Conservation (phyloP, 1,140 invertebrate species). For the Zaprionus kolodkinae region DNA sequence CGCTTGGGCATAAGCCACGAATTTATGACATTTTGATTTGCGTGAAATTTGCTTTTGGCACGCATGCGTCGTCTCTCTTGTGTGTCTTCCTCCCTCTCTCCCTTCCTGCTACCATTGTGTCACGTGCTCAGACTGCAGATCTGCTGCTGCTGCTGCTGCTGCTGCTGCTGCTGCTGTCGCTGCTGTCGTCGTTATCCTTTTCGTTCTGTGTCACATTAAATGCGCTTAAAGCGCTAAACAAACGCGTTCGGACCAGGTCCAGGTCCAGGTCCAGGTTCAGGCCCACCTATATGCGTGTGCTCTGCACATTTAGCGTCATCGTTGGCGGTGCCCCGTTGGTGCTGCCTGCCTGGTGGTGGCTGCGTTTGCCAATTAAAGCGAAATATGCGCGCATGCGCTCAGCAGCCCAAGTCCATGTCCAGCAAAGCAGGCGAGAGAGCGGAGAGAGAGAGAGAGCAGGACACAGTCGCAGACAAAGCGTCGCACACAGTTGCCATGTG, state of each 20-base stretch:
- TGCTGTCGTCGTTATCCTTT: conserved; percentile 81
- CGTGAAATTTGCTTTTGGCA: conserved; percentile 84
- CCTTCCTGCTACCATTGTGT: conserved; percentile 59
- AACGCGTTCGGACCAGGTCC: conserved; percentile 38
- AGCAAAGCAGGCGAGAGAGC: conserved; percentile 23
- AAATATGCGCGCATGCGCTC: conserved; percentile 80
- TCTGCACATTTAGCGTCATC: conserved; percentile 77
- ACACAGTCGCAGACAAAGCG: conserved; percentile 66
- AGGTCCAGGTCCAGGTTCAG: not conserved
- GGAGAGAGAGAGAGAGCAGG: conserved; percentile 5
- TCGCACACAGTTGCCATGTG: conserved; percentile 42
- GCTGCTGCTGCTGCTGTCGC: conserved; percentile 37
- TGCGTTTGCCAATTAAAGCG: conserved; percentile 78
- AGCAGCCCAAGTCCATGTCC: conserved; percentile 25
- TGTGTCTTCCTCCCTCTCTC: conserved; percentile 8
- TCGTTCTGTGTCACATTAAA: conserved; percentile 83
- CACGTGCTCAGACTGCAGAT: conserved; percentile 62
- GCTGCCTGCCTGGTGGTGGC: conserved; percentile 31
- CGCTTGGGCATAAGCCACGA: conserved; percentile 68
- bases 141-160: no score
- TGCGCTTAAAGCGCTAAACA: conserved; percentile 82
- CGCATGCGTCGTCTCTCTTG: conserved; percentile 69
- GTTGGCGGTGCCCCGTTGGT: conserved; percentile 70
- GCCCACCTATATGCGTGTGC: conserved; percentile 79
- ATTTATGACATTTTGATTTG: conserved; percentile 84